These are phyloP conservation scores for Caenorhabditis sp. DNA, from an alignment of 2,888 invertebrate genomes.

Conservation along the genomic window DNA sequence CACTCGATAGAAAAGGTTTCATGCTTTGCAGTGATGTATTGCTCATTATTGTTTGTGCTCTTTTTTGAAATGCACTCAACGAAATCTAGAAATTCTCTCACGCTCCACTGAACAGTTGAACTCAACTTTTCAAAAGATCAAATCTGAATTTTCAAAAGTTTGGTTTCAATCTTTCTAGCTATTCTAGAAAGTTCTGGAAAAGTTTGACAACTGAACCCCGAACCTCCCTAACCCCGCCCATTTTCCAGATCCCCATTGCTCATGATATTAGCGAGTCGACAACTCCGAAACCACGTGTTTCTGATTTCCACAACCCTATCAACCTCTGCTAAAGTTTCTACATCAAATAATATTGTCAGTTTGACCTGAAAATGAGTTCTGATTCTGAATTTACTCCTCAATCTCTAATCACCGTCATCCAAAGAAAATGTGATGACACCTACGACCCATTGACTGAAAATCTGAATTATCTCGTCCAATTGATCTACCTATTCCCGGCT, in stretches of 20 bases:
- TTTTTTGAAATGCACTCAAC: not conserved
- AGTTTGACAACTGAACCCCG: too few species aligned
- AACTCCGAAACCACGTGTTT: constrained; percentile 35
- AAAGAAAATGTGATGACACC: constrained; percentile 32
- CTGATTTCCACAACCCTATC: not conserved
- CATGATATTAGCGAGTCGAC: constrained; percentile 6
- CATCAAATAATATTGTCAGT: constrained; percentile 25
- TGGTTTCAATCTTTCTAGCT: not conserved
- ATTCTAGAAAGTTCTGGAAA: not conserved
- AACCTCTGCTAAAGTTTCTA: constrained; percentile 20
- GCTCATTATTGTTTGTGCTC: too few species aligned
- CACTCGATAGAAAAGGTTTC: too few species aligned
- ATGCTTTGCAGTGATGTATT: too few species aligned
- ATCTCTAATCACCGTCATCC: constrained; percentile 6
- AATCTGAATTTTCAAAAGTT: not conserved
- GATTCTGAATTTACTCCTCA: not conserved
- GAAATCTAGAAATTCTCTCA: constrained; percentile 5
- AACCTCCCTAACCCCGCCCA: not conserved
- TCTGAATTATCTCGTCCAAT: constrained; percentile 53
- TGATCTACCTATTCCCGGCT: constrained; percentile 46
- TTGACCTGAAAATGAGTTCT: not conserved
- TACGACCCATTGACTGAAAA: constrained; percentile 27
- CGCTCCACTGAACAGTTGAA: constrained; percentile 10
- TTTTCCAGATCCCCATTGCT: constrained; percentile 49
- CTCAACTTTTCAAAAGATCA: constrained; percentile 19